A percentile compares a stretch with the other conserved stretches of the same genome.
These are phyloP conservation scores for Ditylenchus weischeri DNA, from an alignment of 2,888 invertebrate species.

Conservation along the genomic window DNA sequence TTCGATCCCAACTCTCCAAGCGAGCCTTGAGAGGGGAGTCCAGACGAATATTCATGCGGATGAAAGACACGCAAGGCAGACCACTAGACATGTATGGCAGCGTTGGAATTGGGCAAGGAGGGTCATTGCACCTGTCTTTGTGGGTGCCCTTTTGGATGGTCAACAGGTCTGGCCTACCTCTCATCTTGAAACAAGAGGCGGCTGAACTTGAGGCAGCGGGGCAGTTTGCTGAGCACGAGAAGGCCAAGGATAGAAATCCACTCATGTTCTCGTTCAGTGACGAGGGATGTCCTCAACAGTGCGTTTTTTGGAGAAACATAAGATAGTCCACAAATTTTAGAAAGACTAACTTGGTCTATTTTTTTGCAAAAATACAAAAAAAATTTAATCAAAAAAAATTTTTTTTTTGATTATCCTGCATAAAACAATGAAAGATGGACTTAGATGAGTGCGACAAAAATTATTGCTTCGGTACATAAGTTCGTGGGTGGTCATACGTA, in stretches of 20 bases:
- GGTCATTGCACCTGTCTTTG: slow-evolving; percentile 68
- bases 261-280: slow-evolving; percentile 89
- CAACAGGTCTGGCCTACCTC: slow-evolving; percentile 89
- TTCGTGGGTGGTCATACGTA: too few species aligned
- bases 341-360: too few species aligned
- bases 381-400: too few species aligned
- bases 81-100: slow-evolving; percentile 45
- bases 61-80: slow-evolving; percentile 38
- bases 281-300: slow-evolving; percentile 71
- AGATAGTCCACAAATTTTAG: background rate
- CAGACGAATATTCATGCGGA: slow-evolving; percentile 27
- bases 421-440: too few species aligned
- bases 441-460: too few species aligned
- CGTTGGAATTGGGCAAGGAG: slow-evolving; percentile 58
- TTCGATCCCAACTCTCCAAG: slow-evolving; percentile 3
- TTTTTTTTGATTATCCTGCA: too few species aligned
- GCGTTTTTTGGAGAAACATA: slow-evolving; percentile 36
- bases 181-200: slow-evolving; percentile 83
- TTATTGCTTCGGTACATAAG: too few species aligned
- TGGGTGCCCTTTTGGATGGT: slow-evolving; percentile 89
- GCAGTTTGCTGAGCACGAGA: slow-evolving; percentile 84
- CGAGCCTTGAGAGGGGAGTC: slow-evolving; percentile 15
- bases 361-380: too few species aligned
- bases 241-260: slow-evolving; percentile 85
- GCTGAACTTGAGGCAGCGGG: slow-evolving; percentile 65